A percentile compares a stretch with the other conserved stretches of the same genome.
Evolutionary conservation across 2,113 vertebrate species (phyloP).

Genomic region (Pogonocichla stellata): DNA sequence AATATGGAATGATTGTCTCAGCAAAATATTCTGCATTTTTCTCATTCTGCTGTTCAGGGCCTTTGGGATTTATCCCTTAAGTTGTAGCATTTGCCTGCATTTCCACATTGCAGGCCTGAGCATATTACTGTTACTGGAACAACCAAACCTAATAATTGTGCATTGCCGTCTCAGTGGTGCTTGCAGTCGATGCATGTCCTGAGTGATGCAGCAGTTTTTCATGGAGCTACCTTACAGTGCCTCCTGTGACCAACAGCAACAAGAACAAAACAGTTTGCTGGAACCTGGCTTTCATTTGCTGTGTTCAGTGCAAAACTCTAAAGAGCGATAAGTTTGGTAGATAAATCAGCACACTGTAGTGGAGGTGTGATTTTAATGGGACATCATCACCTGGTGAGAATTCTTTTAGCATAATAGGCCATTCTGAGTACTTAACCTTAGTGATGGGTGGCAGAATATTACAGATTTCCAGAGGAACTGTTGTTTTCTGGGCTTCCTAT

Average conservation of each 20-base stretch:
- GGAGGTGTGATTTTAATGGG: neutral
- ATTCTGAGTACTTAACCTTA: neutral
- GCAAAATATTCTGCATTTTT: neutral
- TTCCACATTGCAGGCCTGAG: neutral
- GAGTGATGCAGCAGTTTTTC: neutral
- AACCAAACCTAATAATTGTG: neutral
- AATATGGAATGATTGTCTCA: neutral
- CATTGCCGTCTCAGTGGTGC: neutral
- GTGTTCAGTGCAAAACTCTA: neutral
- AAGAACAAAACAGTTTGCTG: neutral
- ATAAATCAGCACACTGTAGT: neutral
- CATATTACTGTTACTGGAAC: neutral
- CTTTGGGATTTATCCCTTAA: neutral
- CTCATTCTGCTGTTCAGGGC: neutral
- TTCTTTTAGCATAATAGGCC: neutral
- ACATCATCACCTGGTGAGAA: neutral
- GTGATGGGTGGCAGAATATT: neutral
- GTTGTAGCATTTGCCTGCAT: neutral
- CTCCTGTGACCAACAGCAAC: neutral
- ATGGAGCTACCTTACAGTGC: neutral
- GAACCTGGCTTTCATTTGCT: neutral
- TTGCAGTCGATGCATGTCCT: neutral
- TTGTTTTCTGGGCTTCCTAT: neutral
- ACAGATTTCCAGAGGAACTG: neutral
- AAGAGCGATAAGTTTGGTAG: neutral